A percentile compares a stretch with the other conserved stretches of the same genome.
phyloP scores from a whole-genome alignment of 92 coral and sea anemone genomes.

The Porites cylindrica region DNA sequence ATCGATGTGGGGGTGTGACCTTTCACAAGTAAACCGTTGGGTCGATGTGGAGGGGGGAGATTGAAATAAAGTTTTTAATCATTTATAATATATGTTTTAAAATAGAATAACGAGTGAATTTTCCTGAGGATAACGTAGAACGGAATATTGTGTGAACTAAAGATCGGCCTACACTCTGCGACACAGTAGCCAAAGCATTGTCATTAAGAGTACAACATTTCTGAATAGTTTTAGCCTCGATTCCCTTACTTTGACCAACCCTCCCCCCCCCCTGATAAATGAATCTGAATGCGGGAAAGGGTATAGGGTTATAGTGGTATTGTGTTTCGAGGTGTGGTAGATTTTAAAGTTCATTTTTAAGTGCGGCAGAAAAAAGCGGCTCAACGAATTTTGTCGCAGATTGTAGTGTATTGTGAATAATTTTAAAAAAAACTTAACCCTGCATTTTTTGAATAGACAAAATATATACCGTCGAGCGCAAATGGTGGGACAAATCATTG shows the following conservation, averaged over 20 bases:
- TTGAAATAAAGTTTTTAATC: slow-evolving; percentile 15
- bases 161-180: slow-evolving; percentile 11
- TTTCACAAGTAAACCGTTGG: slow-evolving; percentile 31
- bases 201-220: slow-evolving; percentile 15
- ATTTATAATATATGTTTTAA: slow-evolving; percentile 10
- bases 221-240: too few relatives aligned
- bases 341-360: slow-evolving; percentile 17
- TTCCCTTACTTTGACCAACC: background rate
- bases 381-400: slow-evolving; percentile 8
- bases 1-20: slow-evolving; percentile 26
- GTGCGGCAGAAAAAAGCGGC: background rate
- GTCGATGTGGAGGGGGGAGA: slow-evolving; percentile 23
- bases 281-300: slow-evolving; percentile 33
- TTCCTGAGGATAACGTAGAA: slow-evolving; percentile 1
- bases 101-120: slow-evolving; percentile 6
- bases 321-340: slow-evolving; percentile 27
- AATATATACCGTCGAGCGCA: background rate
- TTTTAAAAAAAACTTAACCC: background rate
- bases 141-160: slow-evolving; percentile 17
- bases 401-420: slow-evolving; percentile 11
- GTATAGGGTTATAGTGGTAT: background rate
- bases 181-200: slow-evolving; percentile 27
- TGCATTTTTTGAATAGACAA: slow-evolving; percentile 13
- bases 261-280: slow-evolving; percentile 12
- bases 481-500: too few relatives aligned